phyloP scores from a whole-genome alignment of 2,888 invertebrate species.

The Thera obeliscata region DNA sequence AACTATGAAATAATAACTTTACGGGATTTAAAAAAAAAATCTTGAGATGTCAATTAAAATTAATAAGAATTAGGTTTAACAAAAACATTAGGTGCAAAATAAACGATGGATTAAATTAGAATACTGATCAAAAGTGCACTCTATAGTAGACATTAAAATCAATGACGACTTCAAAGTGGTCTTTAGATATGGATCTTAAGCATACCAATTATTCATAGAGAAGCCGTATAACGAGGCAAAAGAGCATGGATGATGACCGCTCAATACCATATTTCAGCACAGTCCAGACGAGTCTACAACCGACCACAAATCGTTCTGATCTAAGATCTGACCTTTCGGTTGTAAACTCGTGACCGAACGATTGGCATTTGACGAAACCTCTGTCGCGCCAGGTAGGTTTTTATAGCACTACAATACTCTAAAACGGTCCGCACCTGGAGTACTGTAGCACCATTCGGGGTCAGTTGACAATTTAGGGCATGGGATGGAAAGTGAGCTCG shows the following conservation, averaged over 20 bases:
- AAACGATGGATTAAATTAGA: conserved; percentile 47
- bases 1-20: conserved; percentile 18
- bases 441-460: conserved; percentile 71
- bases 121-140: conserved; percentile 57
- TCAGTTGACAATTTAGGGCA: conserved; percentile 65
- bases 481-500: conserved; percentile 86
- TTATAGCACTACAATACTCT: conserved; percentile 64
- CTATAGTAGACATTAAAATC: conserved; percentile 33
- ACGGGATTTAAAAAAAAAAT: conserved; percentile 3
- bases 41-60: conserved; percentile 20
- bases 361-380: conserved; percentile 75
- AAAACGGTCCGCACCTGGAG: conserved; percentile 39
- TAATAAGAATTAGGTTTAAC: background rate
- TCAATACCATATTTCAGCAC: conserved; percentile 43
- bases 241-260: conserved; percentile 46
- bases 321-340: conserved; percentile 54
- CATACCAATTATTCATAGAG: conserved; percentile 30
- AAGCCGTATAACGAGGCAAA: conserved; percentile 30
- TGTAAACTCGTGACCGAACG: conserved; percentile 72
- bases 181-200: conserved; percentile 26
- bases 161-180: conserved; percentile 30
- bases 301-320: conserved; percentile 42
- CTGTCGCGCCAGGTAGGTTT: conserved; percentile 74
- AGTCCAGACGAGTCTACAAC: conserved; percentile 55
- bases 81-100: conserved; percentile 32